These are phyloP conservation scores for Cepphus grylle DNA, from an alignment of 2,113 vertebrate species.

Conservation along the genomic window DNA sequence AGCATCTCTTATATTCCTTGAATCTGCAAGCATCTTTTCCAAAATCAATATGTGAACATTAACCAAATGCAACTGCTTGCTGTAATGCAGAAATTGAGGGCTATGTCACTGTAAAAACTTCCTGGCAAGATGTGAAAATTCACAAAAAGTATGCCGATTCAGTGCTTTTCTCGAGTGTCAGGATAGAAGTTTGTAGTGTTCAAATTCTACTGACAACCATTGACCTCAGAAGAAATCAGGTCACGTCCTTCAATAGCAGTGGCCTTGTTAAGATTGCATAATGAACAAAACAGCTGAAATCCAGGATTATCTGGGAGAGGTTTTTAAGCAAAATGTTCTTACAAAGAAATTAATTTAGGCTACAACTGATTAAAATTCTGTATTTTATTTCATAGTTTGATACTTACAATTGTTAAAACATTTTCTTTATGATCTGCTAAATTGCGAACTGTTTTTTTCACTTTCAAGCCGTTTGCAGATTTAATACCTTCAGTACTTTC, in stretches of 20 bases:
- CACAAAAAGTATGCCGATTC: not conserved
- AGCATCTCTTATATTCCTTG: not conserved
- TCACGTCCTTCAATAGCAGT: not conserved
- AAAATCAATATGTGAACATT: fast-evolving
- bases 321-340: not conserved
- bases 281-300: not conserved
- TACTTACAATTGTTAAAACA: not conserved
- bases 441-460: not conserved
- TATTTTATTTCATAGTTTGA: not conserved
- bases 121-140: not conserved
- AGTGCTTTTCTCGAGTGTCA: not conserved
- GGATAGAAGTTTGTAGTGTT: not conserved
- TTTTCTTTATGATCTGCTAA: not conserved
- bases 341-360: not conserved
- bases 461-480: not conserved
- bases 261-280: not conserved
- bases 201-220: not conserved
- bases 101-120: not conserved
- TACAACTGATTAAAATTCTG: not conserved
- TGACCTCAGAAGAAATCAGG: not conserved
- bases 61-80: not conserved
- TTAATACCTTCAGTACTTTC: not conserved
- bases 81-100: not conserved
- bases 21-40: not conserved
- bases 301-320: not conserved